Conservation (phyloP, 2,797 vertebrate genomes). For the Myripristis murdjan region DNA sequence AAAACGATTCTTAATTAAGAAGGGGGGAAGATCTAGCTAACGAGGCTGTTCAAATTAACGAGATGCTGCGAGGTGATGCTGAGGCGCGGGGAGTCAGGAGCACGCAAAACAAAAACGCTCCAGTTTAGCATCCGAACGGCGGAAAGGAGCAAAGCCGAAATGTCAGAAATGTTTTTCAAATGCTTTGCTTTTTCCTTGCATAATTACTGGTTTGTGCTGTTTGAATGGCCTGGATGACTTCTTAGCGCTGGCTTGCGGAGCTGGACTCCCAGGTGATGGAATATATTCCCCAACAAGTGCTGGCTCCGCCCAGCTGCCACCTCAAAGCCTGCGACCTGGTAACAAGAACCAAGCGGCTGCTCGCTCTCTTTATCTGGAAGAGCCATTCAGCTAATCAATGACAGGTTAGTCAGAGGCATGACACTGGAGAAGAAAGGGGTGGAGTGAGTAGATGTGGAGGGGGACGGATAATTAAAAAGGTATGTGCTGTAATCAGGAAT, state of each 20-base stretch:
- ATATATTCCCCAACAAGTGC: constrained; percentile 60
- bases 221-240: constrained; percentile 76
- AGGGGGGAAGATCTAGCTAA: constrained; percentile 70
- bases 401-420: constrained; percentile 62
- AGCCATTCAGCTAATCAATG: constrained; percentile 72
- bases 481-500: constrained; percentile 35
- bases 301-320: constrained; percentile 9
- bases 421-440: constrained; percentile 27
- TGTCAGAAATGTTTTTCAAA: constrained; percentile 85
- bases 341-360: constrained; percentile 71
- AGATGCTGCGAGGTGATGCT: constrained; percentile 61
- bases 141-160: constrained; percentile 73
- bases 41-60: constrained; percentile 86
- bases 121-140: constrained; percentile 44
- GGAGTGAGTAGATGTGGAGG: constrained; percentile 28
- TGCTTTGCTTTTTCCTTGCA: constrained; percentile 74
- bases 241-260: constrained; percentile 61
- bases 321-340: constrained; percentile 58
- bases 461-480: constrained; percentile 58
- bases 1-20: constrained; percentile 91
- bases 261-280: constrained; percentile 73
- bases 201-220: constrained; percentile 77
- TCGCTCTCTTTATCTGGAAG: constrained; percentile 66
- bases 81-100: background rate
- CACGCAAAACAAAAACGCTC: constrained; percentile 33